A percentile compares a stretch with the other conserved stretches of the same genome.
phyloP scores from a whole-genome alignment of 2,888 invertebrate genomes.

The Autographa gamma region DNA sequence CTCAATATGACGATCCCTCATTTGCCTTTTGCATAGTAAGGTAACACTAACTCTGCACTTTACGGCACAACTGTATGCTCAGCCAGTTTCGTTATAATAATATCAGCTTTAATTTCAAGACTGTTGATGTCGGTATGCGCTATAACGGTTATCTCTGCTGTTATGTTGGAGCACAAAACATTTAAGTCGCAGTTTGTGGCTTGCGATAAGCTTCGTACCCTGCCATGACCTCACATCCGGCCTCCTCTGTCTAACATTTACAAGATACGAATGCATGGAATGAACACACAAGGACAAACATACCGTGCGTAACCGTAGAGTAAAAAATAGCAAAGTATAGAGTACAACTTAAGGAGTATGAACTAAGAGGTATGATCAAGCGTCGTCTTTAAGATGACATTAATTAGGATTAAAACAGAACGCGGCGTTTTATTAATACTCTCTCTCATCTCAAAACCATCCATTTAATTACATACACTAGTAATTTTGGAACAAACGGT shows the following conservation, averaged over 20 bases:
- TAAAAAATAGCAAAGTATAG: too few relatives aligned
- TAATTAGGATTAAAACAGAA: too few relatives aligned
- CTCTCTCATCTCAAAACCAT: too few relatives aligned
- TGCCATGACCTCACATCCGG: conserved; percentile 69
- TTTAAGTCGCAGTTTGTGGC: conserved; percentile 74
- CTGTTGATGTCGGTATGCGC: conserved; percentile 43
- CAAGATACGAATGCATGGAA: conserved; percentile 42
- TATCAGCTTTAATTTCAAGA: conserved; percentile 57
- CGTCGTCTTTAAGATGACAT: too few relatives aligned
- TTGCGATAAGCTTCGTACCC: conserved; percentile 73
- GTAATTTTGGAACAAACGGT: too few relatives aligned
- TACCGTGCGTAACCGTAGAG: conserved; percentile 4
- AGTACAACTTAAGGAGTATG: too few relatives aligned
- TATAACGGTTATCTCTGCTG: conserved; percentile 65
- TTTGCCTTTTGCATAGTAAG: conserved; percentile 4
- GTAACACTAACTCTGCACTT: conserved; percentile 1
- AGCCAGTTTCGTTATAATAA: conserved; percentile 23
- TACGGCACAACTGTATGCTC: conserved; percentile 17
- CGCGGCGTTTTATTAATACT: too few relatives aligned
- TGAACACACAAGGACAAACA: conserved; percentile 15
- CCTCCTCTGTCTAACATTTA: conserved; percentile 63
- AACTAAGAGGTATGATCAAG: too few relatives aligned
- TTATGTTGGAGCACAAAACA: conserved; percentile 71
- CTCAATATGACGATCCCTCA: conserved; percentile 4
- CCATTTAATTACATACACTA: too few relatives aligned